Base-by-base conservation (phyloP, 1,140 invertebrate species). In the Leptinotarsa undecemlineata region DNA sequence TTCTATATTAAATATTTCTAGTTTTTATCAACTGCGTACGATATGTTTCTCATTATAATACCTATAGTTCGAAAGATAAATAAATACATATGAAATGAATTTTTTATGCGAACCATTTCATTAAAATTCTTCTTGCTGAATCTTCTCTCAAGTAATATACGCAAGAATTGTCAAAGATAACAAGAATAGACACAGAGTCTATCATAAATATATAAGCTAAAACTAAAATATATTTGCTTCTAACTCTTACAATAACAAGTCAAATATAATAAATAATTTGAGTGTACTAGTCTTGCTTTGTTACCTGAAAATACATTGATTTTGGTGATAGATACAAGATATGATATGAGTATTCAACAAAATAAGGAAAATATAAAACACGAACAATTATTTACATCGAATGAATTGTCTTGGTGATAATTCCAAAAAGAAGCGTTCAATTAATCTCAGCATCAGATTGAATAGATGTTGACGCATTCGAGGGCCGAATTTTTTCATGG, bases 211-310 rank as follows among this genome's bases (percentile, higher is more conserved):
- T 76, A 72, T 68, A 75, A 75, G 74, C 74, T 75, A 75, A 66
- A 76, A 76, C 75, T 76, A 73, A 76, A 76, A 73, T 73, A 73
- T 72, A 66, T 72, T 75, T 75, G 62, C 63, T 68, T 75, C 68
- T 72, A 76, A 73, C 63, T 68, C 75, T 76, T 76, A 76, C 67
- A 76, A 64, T 72, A 72, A 76, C 75, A 76, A 76, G 75, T 76
- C 67, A 76, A 76, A 70, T 76, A 73, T 76, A 73, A 76, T 73
- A 73, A 76, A 73, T 69, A 66, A 76, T 76, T 76, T 64, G 57
- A 69, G n/a, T 66, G 57, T 68, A 67, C 57, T 60, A 57, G 71
- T 73, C 72, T 69, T 69, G 72, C 33, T 73, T 73, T 73, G 60
- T 73, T 69, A 73, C 60, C 57, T 47, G 61, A 70, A 70, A 20